Conservation (phyloP, 92 coral and sea anemone genomes). For the Porites cylindrica region DNA sequence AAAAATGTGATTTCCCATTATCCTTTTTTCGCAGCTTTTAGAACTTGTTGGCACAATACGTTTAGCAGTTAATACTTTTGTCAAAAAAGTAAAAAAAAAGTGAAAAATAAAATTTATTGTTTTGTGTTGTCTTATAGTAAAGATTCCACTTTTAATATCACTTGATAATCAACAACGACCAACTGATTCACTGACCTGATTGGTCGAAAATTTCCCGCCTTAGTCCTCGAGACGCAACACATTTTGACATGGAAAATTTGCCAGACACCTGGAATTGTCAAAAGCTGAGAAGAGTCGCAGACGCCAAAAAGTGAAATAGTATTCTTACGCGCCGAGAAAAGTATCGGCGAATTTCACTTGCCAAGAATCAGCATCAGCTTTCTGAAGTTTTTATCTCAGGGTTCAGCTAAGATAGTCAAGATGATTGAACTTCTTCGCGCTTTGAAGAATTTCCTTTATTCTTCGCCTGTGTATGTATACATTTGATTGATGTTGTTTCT, state of each 20-base stretch:
- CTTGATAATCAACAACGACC: not conserved
- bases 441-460: conserved; percentile 68
- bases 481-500: conserved; percentile 2
- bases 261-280: conserved; percentile 34
- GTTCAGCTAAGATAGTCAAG: conserved; percentile 12
- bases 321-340: not conserved
- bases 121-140: not conserved
- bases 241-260: conserved; percentile 31
- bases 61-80: too few relatives aligned
- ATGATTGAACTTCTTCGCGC: conserved; percentile 67
- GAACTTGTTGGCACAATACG: not conserved
- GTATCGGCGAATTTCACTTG: not conserved
- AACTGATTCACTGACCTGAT: conserved; percentile 1
- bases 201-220: conserved; percentile 44
- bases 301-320: not conserved
- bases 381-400: not conserved
- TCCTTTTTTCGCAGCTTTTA: not conserved
- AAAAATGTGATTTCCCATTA: too few relatives aligned
- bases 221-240: conserved; percentile 29
- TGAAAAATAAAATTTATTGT: too few relatives aligned
- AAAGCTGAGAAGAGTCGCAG: not conserved
- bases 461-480: conserved; percentile 71
- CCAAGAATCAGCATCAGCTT: not conserved
- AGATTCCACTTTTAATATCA: not conserved
- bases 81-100: too few relatives aligned